Evolutionary conservation across 2,888 invertebrate genomes (phyloP), one percentile per base, ranked within the genome.

Genomic region (Teleiodes luculella): DNA sequence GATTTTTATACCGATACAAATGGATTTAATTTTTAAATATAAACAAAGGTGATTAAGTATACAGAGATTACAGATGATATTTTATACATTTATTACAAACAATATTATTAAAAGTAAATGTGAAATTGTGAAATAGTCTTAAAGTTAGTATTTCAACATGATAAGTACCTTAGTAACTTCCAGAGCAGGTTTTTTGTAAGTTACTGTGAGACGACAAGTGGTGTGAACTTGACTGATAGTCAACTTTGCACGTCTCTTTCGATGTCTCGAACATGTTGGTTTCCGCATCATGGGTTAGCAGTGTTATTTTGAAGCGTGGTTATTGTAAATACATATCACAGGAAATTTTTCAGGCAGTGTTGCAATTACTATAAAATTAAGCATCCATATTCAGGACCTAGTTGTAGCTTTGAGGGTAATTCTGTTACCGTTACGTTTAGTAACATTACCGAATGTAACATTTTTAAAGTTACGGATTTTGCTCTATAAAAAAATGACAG

Each of bases 11-110:
- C 88, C 88, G 83, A 87, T 87, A 89, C 86, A 88, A 88, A 89
- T 89, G 88, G 88, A 89, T 89, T 89, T 89, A 89, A 87, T 89
- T 89, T 86, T 89, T 84, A 88, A 89, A 86, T 87, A 88, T 87
- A 82, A 83, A 84, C 85, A 86, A 86, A 83, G 83, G 86, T 88
- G 88, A 88, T 87, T 89, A 86, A 85, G 86, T 88, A 88, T 89
- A 89, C 88, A 89, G 88, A 89, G 86, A 89, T 87, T 87, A 88
- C 83, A 89, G 88, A 89, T 88, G 87, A 88, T 89, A 89, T 89
- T 89, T 89, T 89, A 89, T 89, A 89, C 88, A 89, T 86, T 89
- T 89, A 89, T 88, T 88, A 88, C 86, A 86, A 77, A 87, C 86
- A 86, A 85, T 87, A 87, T 88, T 87, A 87, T 86, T 84, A 85